Conservation (phyloP, 2,888 invertebrate genomes). For the Polyommatus iphigenia region DNA sequence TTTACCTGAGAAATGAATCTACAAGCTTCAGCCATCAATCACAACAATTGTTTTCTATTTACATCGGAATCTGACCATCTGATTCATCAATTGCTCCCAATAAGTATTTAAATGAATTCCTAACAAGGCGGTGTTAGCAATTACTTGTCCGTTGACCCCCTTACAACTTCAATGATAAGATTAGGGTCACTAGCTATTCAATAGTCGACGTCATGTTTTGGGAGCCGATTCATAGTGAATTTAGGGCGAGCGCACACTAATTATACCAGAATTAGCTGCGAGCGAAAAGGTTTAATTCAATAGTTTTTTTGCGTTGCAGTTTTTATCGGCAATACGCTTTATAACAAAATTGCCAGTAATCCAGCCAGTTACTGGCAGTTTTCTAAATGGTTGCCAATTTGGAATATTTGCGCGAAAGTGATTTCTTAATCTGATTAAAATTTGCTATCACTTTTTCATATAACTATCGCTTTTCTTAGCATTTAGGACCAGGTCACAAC, state of each 20-base stretch:
- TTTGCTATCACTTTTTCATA: background rate
- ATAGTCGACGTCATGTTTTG: constrained; percentile 29
- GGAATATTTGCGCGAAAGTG: background rate
- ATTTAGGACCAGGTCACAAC: too few relatives aligned
- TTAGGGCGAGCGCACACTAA: constrained; percentile 31
- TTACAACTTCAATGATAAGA: constrained; percentile 44
- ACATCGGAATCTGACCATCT: constrained; percentile 25
- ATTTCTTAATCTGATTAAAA: background rate
- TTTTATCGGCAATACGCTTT: background rate
- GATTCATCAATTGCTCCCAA: constrained; percentile 42
- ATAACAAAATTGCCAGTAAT: background rate
- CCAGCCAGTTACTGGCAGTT: background rate
- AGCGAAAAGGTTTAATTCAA: background rate
- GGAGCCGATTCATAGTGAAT: constrained; percentile 37
- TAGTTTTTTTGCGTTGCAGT: constrained; percentile 3
- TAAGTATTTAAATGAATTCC: constrained; percentile 48
- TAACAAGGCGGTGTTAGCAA: constrained; percentile 44
- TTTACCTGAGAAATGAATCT: background rate
- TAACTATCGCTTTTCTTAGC: too few relatives aligned
- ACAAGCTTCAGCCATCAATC: background rate
- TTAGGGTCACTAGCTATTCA: constrained; percentile 44
- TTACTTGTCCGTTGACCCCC: constrained; percentile 45
- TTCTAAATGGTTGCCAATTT: background rate
- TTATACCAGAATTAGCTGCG: constrained; percentile 5
- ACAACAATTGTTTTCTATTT: constrained; percentile 6